Evolutionary conservation across 2,797 vertebrate genomes (phyloP).

Genomic region (Gambelia wislizenii): DNA sequence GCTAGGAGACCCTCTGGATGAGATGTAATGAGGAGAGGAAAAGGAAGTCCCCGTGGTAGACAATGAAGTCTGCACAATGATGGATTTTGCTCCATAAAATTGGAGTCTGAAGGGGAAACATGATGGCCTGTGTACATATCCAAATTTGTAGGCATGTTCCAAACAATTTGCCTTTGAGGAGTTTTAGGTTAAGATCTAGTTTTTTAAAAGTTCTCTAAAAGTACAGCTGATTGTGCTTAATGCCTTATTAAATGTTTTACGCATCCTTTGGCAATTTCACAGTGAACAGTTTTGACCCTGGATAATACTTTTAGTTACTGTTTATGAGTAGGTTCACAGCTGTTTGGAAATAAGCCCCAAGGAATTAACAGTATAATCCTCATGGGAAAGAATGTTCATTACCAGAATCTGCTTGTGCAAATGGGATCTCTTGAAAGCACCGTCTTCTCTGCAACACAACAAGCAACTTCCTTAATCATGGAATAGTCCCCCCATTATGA

Average conservation of each 20-base stretch:
- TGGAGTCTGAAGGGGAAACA: neutral
- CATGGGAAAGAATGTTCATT: neutral
- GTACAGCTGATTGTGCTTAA: neutral
- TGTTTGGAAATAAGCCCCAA: neutral
- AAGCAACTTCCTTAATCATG: neutral
- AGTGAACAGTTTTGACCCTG: neutral
- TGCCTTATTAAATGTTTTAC: neutral
- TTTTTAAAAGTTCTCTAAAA: neutral
- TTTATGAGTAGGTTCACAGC: neutral
- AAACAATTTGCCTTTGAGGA: neutral
- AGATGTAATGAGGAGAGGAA: neutral
- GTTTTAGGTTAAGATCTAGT: neutral
- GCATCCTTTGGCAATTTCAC: neutral
- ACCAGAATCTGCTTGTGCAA: neutral
- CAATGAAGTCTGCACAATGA: neutral
- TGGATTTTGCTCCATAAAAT: too few species aligned
- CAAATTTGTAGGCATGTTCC: neutral
- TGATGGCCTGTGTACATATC: neutral
- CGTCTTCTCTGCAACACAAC: neutral
- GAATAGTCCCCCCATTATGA: neutral
- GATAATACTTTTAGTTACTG: neutral
- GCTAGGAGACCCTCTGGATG: too few species aligned
- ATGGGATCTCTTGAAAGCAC: neutral
- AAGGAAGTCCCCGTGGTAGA: neutral
- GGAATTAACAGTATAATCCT: slow-evolving; percentile 15